phyloP scores from a whole-genome alignment of 2,113 vertebrate species.

The Bos taurus region ARS-UCD2.0 NC_037333.1:48333001-48333500 shows the following conservation, averaged over 20 bases:
- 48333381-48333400: background rate
- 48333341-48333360: background rate
- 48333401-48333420: background rate
- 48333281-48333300: background rate
- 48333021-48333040: background rate
- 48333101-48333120: background rate
- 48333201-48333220: background rate
- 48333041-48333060: background rate
- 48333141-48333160: background rate
- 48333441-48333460: background rate
- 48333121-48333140: background rate
- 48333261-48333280: background rate
- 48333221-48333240: background rate
- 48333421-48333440: background rate
- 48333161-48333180: background rate
- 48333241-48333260: background rate
- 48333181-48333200: background rate
- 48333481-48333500: background rate
- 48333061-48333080: background rate
- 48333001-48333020: background rate
- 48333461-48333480: background rate
- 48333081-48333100: background rate
- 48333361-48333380: background rate
- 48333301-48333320: background rate
- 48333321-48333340: background rate